Conservation (phyloP, 2,113 vertebrate species). For the Myiopsitta monachus region DNA sequence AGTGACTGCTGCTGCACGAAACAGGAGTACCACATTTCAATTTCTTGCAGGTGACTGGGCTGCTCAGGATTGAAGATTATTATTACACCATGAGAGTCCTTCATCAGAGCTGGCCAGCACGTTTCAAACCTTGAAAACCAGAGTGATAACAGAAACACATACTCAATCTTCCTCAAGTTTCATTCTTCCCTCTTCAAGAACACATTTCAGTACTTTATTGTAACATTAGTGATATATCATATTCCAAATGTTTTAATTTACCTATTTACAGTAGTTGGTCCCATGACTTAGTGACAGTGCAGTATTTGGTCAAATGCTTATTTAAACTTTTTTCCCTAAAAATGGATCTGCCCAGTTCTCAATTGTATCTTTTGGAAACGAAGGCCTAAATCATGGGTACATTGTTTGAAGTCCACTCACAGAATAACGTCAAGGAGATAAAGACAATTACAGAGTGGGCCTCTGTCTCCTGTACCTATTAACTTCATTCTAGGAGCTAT, state of each 20-base stretch:
- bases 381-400: not conserved
- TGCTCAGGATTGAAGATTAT: slow-evolving; percentile 90
- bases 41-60: slow-evolving; percentile 89
- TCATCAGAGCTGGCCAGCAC: slow-evolving; percentile 95
- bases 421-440: not conserved
- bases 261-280: not conserved
- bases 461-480: not conserved
- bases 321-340: not conserved
- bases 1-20: slow-evolving; percentile 88
- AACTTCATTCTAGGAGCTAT: not conserved
- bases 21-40: slow-evolving; percentile 87
- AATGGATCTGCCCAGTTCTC: not conserved
- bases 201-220: not conserved
- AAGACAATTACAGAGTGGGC: not conserved
- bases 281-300: not conserved
- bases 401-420: not conserved
- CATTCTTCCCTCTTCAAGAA: not conserved
- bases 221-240: not conserved
- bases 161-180: not conserved
- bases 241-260: not conserved
- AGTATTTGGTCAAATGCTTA: not conserved
- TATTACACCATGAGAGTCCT: slow-evolving; percentile 88
- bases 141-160: not conserved
- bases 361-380: not conserved
- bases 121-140: slow-evolving; percentile 84